phyloP scores from a whole-genome alignment of 2,113 vertebrate species.

The Cyanocitta stelleri region DNA sequence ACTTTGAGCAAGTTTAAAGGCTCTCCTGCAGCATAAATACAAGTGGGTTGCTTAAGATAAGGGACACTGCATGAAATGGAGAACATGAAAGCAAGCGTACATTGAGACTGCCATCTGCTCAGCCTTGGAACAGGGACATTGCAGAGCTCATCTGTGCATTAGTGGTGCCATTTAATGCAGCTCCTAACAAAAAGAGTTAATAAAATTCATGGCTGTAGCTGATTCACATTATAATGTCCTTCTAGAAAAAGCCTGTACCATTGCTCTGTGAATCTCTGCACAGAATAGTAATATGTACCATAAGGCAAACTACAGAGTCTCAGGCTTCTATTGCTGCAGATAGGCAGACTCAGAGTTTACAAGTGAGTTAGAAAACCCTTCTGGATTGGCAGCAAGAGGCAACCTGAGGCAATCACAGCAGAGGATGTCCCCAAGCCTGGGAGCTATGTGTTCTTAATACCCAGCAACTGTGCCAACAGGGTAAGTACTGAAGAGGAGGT shows the following conservation, averaged over 20 bases:
- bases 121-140: constrained; percentile 42
- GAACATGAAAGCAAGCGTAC: constrained; percentile 48
- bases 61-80: constrained; percentile 25
- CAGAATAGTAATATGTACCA: constrained; percentile 39
- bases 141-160: constrained; percentile 50
- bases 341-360: not conserved
- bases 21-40: not conserved
- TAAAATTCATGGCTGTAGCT: constrained; percentile 54
- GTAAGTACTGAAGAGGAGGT: not conserved
- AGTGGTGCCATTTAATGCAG: constrained; percentile 43
- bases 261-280: constrained; percentile 31
- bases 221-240: constrained; percentile 57
- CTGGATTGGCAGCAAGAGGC: not conserved
- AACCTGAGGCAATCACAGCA: constrained; percentile 29
- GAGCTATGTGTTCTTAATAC: not conserved
- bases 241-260: not conserved
- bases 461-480: not conserved
- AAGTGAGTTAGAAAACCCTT: not conserved
- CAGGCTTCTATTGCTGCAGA: constrained; percentile 19
- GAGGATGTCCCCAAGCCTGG: not conserved
- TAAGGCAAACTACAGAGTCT: not conserved
- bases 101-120: constrained; percentile 56
- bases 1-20: constrained; percentile 46
- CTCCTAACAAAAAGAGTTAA: constrained; percentile 56
- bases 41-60: constrained; percentile 32